Evolutionary conservation across 2,113 vertebrate species (phyloP).

Genomic region (Coreoperca whiteheadi): DNA sequence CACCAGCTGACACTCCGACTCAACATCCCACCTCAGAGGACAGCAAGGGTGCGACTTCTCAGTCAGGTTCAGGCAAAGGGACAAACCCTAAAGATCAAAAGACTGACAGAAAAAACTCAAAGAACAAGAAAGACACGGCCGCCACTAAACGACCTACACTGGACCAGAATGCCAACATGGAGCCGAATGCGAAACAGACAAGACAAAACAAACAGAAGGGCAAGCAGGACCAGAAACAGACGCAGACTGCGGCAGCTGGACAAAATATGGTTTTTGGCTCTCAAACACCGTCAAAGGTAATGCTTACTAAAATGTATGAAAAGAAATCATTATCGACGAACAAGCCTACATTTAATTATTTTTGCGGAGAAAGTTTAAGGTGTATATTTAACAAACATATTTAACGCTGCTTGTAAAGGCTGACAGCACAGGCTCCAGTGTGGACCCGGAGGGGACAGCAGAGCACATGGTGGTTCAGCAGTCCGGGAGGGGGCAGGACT

Average conservation of each 20-base stretch:
- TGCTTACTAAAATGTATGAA: background rate
- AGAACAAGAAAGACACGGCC: slow-evolving; percentile 31
- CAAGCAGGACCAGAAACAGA: slow-evolving; percentile 31
- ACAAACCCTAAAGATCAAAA: slow-evolving; percentile 15
- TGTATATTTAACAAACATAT: background rate
- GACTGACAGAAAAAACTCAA: background rate
- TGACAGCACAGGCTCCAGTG: slow-evolving; percentile 53
- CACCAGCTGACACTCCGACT: background rate
- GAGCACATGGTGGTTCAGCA: slow-evolving; percentile 26
- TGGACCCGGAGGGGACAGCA: slow-evolving; percentile 32
- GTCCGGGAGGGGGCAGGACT: slow-evolving; percentile 29
- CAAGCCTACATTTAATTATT: background rate
- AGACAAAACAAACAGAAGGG: slow-evolving; percentile 30
- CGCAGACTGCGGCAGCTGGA: background rate
- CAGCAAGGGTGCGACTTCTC: background rate
- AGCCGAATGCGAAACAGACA: slow-evolving; percentile 32
- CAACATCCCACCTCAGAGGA: background rate
- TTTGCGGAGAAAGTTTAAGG: background rate
- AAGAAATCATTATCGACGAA: background rate
- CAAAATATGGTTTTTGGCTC: slow-evolving; percentile 57
- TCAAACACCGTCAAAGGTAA: slow-evolving; percentile 53
- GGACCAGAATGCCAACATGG: slow-evolving; percentile 65
- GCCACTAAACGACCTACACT: slow-evolving; percentile 24
- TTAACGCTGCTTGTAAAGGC: slow-evolving; percentile 38
- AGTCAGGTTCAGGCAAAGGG: background rate